These are phyloP conservation scores for Drosophila neonasuta DNA, from an alignment of 2,888 invertebrate genomes.

Conservation along the genomic window DNA sequence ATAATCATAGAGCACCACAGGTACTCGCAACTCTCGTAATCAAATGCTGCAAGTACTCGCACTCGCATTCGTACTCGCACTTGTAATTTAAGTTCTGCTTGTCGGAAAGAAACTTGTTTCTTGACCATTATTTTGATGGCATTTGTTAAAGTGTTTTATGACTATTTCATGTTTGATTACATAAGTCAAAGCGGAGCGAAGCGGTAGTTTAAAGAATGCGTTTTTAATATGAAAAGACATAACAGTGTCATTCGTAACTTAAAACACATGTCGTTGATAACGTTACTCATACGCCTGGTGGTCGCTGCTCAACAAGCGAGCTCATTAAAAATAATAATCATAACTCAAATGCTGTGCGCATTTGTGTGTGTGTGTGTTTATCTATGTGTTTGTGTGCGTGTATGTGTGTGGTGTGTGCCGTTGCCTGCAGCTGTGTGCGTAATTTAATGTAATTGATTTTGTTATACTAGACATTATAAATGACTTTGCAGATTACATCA, in stretches of 20 bases:
- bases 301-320: conserved; percentile 38
- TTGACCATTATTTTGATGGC: conserved; percentile 49
- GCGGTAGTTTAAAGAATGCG: conserved; percentile 59
- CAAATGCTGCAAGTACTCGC: neutral
- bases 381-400: neutral
- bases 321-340: conserved; percentile 67
- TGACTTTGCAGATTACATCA: conserved; percentile 29
- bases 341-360: conserved; percentile 23
- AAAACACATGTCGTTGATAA: conserved; percentile 57
- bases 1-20: conserved; percentile 1
- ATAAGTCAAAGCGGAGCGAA: conserved; percentile 47
- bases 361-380: neutral
- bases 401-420: neutral
- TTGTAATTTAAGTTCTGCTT: conserved; percentile 33
- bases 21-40: too few species aligned
- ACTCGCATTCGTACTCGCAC: neutral
- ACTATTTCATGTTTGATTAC: conserved; percentile 53
- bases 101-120: conserved; percentile 63
- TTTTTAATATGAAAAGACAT: conserved; percentile 62
- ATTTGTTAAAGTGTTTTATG: conserved; percentile 53
- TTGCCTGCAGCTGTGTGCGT: conserved; percentile 47
- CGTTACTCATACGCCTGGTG: conserved; percentile 47
- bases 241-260: conserved; percentile 48
- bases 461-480: conserved; percentile 20
- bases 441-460: conserved; percentile 62